Evolutionary conservation across 2,888 invertebrate genomes (phyloP), one percentile per base, ranked within the genome.

Genomic region (Mimachlamys varia): DNA sequence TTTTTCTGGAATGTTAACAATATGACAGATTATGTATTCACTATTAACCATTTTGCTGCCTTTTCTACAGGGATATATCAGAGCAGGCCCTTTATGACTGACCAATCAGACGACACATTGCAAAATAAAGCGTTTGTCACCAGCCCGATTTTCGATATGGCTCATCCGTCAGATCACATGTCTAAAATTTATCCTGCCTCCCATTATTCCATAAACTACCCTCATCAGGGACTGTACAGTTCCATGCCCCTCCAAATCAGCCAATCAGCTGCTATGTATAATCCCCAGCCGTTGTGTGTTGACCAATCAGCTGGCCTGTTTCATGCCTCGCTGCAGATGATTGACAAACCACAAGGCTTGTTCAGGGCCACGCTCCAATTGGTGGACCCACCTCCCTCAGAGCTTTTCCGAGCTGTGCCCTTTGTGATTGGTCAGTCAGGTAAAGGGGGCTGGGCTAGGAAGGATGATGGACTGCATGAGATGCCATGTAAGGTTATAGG

Each of bases 311-410:
- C 76, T 27, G 76, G 76, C 12, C 2, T 76, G 76, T 76, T 76
- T 27, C 76, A 76, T 76, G 76, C 76, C 33, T 76, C 76, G 27
- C 27, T 76, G 76, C 27, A 76, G 76, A 76, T 76, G 76, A 76
- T 76, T 33, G 76, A 76, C 76, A 27, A 76, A 76, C 76, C 76
- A 76, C 76, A 76, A 76, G 76, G 76, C 76, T 76, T 76, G 76
- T 76, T 76, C 76, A 76, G 76, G 27, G 76, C 76, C 27, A 76
- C 76, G 0, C 76, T 76, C 33, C 76, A 76, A 12, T 76, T 76
- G 15, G 76, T 76, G 2, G 76, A 76, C 33, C 76, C 76, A 76
- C 76, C 76, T 76, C 76, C 76, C 76, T 76, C 76, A 10, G 76
- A 76, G 17, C 76, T 76, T 76, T 76, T 76, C 76, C 76, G 76